Base-by-base conservation (phyloP, 2,888 invertebrate species). In the Cosmia pyralina region DNA sequence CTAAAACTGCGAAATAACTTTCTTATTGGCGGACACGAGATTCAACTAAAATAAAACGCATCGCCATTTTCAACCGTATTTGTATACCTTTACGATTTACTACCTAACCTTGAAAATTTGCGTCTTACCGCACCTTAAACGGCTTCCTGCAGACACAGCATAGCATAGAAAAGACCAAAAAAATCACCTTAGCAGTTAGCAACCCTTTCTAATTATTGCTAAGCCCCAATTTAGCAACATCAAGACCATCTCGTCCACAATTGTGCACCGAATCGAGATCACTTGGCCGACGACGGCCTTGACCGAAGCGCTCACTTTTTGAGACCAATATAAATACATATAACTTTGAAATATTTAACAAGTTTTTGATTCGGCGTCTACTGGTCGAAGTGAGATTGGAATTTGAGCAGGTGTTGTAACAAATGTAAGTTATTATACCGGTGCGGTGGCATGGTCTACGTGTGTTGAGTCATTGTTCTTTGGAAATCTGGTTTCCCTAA, bases 261-360 rank as follows among this genome's bases (percentile, higher is more conserved):
- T 77, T 77, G 73, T 68, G 59, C 60, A 48, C 70, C 48, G 62
- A 65, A 84, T 76, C 64, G 76, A 82, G 82, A 75, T 69, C 82
- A 86, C 60, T 79, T 59, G 72, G 75, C 53, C 63, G 67, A 41
- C 60, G 67, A 34, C 84, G 82, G 72, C 85, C 85, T 86, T 85
- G 86, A 85, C 86, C 85, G 75, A 22, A 60, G 69, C 81, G 68
- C 81, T 83, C 68, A 80, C 81, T 83, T 81, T 83, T 59, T 52
- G 50, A 66, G 57, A 55, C 34, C 59, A 38, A 58, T 57, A 70
- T 41, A 79, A 82, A 76, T 69, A 82, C 62, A 59, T 28, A 3
- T 28, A 28, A 58, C 62, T 69, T 75, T 75, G 50, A 71, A 80
- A 81, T 68, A 68, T 73, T 69, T 75, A 80, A 83, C 81, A 75